Evolutionary conservation across 2,888 invertebrate species (phyloP).

Genomic region (Morinoia aosen): DNA sequence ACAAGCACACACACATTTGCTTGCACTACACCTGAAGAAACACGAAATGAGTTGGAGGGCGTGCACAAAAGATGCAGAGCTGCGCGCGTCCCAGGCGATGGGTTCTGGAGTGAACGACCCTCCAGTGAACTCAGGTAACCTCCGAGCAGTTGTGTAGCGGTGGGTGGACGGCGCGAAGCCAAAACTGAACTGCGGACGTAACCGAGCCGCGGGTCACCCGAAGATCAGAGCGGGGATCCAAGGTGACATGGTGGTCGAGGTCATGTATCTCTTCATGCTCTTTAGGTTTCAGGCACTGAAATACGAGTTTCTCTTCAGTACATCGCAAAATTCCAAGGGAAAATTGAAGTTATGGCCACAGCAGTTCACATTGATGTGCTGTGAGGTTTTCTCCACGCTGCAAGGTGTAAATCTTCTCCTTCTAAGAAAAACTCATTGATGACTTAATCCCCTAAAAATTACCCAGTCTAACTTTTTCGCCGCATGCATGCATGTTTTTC

Average conservation of each 20-base stretch:
- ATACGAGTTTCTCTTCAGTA: neutral
- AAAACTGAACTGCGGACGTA: neutral
- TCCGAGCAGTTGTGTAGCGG: neutral
- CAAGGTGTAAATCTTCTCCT: no score
- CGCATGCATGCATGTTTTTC: no score
- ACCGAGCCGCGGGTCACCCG: neutral
- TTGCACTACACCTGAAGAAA: neutral
- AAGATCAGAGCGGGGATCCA: neutral
- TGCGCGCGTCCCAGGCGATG: neutral
- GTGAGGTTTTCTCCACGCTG: neutral
- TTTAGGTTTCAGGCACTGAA: neutral
- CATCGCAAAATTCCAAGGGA: neutral
- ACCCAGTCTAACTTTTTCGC: no score
- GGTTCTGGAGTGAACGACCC: neutral
- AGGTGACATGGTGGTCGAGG: neutral
- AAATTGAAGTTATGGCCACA: neutral
- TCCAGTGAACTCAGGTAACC: neutral
- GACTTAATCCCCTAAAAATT: no score
- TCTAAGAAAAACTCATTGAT: no score
- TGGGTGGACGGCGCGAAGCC: neutral
- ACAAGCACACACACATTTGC: neutral
- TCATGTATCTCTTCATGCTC: neutral
- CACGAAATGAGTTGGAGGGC: neutral
- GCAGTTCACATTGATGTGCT: neutral
- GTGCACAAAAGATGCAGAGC: neutral